A percentile compares a stretch with the other conserved stretches of the same genome.
phyloP scores from a whole-genome alignment of 2,113 vertebrate genomes.

The Leiothrix lutea region DNA sequence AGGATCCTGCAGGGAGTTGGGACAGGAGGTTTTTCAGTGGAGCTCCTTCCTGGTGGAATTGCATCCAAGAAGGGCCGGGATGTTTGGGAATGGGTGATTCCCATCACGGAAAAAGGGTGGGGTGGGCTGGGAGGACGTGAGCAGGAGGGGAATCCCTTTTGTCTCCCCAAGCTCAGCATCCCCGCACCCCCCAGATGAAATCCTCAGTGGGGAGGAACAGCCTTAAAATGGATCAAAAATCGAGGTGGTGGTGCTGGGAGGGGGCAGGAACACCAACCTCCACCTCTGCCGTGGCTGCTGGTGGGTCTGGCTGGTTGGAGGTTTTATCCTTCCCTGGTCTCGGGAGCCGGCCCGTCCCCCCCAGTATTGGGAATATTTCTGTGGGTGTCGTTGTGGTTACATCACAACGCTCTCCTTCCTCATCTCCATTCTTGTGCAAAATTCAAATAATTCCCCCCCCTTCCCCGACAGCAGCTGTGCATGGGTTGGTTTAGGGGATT shows the following conservation, averaged over 20 bases:
- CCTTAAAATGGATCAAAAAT: not conserved
- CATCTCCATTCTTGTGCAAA: conserved; percentile 49
- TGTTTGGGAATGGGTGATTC: not conserved
- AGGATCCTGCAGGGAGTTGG: not conserved
- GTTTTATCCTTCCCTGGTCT: not conserved
- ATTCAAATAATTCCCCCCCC: conserved; percentile 61
- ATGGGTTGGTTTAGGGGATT: not conserved
- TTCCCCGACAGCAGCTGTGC: conserved; percentile 66
- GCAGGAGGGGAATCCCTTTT: not conserved
- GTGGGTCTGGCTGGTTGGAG: not conserved
- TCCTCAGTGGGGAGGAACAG: not conserved
- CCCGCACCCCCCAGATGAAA: not conserved
- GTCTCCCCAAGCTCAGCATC: not conserved
- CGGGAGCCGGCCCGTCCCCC: not conserved
- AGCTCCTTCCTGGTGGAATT: not conserved
- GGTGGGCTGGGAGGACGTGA: not conserved
- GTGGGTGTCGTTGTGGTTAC: conserved; percentile 56
- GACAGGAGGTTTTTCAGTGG: not conserved
- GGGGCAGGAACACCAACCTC: not conserved
- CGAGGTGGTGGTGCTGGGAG: not conserved
- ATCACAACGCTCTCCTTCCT: conserved; percentile 48
- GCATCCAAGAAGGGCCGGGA: not conserved
- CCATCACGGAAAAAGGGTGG: not conserved
- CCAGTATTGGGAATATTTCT: conserved; percentile 40
- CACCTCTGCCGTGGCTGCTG: not conserved